Conservation (phyloP, 2,888 invertebrate genomes). For the Achlya flavicornis region DNA sequence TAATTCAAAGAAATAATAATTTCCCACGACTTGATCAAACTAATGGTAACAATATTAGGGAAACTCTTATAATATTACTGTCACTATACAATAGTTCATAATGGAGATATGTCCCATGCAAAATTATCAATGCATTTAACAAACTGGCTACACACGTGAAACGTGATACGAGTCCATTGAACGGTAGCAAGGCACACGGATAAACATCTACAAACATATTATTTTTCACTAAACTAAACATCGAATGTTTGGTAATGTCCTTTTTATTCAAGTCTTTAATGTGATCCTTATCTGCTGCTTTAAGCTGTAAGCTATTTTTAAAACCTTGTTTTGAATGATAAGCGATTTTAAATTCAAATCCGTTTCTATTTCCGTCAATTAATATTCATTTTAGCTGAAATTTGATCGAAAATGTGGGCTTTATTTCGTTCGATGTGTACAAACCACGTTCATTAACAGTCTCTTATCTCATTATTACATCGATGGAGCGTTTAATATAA, state of each 20-base stretch:
- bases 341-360: background rate
- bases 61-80: background rate
- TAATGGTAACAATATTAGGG: background rate
- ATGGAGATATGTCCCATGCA: constrained; percentile 5
- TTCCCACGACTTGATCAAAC: background rate
- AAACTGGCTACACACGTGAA: constrained; percentile 33
- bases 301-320: background rate
- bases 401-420: background rate
- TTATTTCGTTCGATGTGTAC: too few relatives aligned
- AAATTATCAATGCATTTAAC: constrained; percentile 1
- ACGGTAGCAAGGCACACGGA: constrained; percentile 57
- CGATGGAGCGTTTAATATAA: too few relatives aligned
- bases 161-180: constrained; percentile 46
- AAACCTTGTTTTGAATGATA: background rate
- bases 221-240: constrained; percentile 77
- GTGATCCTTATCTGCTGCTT: constrained; percentile 24
- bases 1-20: too few relatives aligned
- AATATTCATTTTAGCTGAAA: background rate
- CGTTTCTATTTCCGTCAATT: background rate
- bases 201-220: constrained; percentile 76
- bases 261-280: constrained; percentile 50
- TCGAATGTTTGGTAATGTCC: constrained; percentile 38
- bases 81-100: background rate
- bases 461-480: too few relatives aligned
- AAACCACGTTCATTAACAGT: too few relatives aligned